A percentile compares a stretch with the other conserved stretches of the same genome.
Conservation (phyloP, 92 coral and sea anemone species). For the Porites evermanni region DNA sequence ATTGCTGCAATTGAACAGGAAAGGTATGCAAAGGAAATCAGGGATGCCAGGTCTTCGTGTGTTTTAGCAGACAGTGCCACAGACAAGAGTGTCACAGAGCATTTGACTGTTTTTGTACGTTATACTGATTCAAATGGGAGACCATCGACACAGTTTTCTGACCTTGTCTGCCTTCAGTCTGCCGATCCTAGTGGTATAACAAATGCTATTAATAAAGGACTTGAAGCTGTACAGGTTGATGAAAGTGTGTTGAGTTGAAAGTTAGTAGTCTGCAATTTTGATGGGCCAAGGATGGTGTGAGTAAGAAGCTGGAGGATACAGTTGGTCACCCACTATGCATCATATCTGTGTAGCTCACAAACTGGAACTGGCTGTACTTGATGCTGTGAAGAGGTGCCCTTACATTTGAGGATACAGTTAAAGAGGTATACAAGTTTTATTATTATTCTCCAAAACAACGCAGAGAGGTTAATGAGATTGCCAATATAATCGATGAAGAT, state of each 20-base stretch:
- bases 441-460: slow-evolving; percentile 50
- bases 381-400: slow-evolving; percentile 41
- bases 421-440: slow-evolving; percentile 43
- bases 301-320: slow-evolving; percentile 26
- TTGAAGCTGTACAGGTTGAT: slow-evolving; percentile 16
- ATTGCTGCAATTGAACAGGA: neutral
- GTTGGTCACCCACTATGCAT: slow-evolving; percentile 23
- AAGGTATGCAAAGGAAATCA: slow-evolving; percentile 6
- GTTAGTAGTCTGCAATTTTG: slow-evolving; percentile 37
- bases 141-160: slow-evolving; percentile 34
- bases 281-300: slow-evolving; percentile 47
- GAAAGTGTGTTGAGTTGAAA: slow-evolving; percentile 22
- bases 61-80: slow-evolving; percentile 43
- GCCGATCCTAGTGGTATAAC: slow-evolving; percentile 10
- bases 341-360: slow-evolving; percentile 67
- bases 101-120: slow-evolving; percentile 40
- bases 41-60: slow-evolving; percentile 37
- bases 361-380: slow-evolving; percentile 62
- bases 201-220: slow-evolving; percentile 6
- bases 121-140: slow-evolving; percentile 33
- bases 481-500: slow-evolving; percentile 43
- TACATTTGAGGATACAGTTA: slow-evolving; percentile 51
- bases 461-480: slow-evolving; percentile 51
- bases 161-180: slow-evolving; percentile 34
- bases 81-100: slow-evolving; percentile 39